Evolutionary conservation across 1,140 invertebrate genomes (phyloP), one percentile per base, ranked within the genome.

Genomic region (Dufourea novaeangliae): DNA sequence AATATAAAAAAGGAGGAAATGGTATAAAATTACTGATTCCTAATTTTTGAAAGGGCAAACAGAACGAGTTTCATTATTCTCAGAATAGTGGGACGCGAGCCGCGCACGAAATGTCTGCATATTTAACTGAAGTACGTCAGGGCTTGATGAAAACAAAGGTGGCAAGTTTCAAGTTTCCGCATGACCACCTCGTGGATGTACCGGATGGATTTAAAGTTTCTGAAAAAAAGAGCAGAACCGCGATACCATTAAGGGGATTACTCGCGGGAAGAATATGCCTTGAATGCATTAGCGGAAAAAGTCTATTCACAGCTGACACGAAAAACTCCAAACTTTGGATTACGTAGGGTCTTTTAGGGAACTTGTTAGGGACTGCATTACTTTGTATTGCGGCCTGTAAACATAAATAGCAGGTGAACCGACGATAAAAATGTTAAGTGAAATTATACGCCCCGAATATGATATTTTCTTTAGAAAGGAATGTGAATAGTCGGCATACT

Each of bases 221-320:
- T 2, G 12, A 29, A 41, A 39, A 27, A 46, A 17, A 29, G 25
- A 22, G 12, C 27, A 20, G 46, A 52, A 12, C 17, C 41, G 39
- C 29, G n/a, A 29, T 29, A 20, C 52, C 76, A 78, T 78, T 78
- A 78, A 78, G 50, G 22, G 61, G 34, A 78, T 78, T 73, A 63
- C 70, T 68, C 69, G 32, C 4, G 14, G 46, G 41, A 56, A 50
- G 32, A 66, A 59, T 78, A 73, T 41, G 70, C 46, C 39, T 44
- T 46, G 70, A 73, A 73, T 57, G 32, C 46, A 29, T 66, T 73
- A 22, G n/a, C 11, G 22, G 10, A 20, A 57, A 66, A 41, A 57
- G 17, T 34, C 69, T 27, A 54, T 29, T 22, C 32, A 22, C 20
- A 22, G 54, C 11, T 68, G 39, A 59, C 52, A 46, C 50, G 32